These are phyloP conservation scores for Scaptomyza flava DNA, from an alignment of 2,888 invertebrate species.

Conservation along the genomic window DNA sequence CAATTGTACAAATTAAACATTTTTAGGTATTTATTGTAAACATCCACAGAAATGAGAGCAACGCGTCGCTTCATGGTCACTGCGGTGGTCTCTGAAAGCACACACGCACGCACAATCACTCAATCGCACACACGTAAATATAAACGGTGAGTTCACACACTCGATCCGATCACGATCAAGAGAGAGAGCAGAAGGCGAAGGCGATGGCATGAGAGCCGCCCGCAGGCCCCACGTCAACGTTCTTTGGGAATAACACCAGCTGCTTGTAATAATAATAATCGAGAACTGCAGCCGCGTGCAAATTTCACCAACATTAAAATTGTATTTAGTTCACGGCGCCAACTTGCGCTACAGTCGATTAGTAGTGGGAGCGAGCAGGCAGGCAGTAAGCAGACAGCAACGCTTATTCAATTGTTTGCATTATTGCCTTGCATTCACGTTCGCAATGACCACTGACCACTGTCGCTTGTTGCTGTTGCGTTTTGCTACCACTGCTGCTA, in stretches of 20 bases:
- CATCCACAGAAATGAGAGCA: conserved; percentile 66
- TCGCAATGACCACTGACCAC: conserved; percentile 31
- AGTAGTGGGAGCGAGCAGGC: conserved; percentile 12
- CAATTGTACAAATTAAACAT: conserved; percentile 48
- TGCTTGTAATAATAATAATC: conserved; percentile 41
- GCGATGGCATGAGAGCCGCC: conserved; percentile 35
- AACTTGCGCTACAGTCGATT: conserved; percentile 15
- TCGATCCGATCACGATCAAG: conserved; percentile 49
- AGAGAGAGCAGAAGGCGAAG: conserved; percentile 6
- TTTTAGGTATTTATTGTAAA: conserved; percentile 67
- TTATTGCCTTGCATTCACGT: conserved; percentile 54
- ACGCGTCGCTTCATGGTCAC: conserved; percentile 69
- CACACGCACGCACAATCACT: conserved; percentile 1
- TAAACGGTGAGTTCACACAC: conserved; percentile 6
- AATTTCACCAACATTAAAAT: conserved; percentile 34
- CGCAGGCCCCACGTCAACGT: conserved; percentile 25
- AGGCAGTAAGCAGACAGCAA: conserved; percentile 32
- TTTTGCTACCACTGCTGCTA: conserved; percentile 9
- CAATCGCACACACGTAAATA: conserved; percentile 1
- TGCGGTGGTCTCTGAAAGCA: conserved; percentile 63
- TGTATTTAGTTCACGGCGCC: conserved; percentile 32
- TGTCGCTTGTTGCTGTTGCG: conserved; percentile 36
- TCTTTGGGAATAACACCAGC: conserved; percentile 33
- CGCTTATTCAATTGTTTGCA: conserved; percentile 74
- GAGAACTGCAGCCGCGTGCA: conserved; percentile 34